Percentiles rank a stretch among this genome's conserved stretches.
Evolutionary conservation across 1,140 invertebrate species (phyloP).

Genomic region (Uloborus diversus): DNA sequence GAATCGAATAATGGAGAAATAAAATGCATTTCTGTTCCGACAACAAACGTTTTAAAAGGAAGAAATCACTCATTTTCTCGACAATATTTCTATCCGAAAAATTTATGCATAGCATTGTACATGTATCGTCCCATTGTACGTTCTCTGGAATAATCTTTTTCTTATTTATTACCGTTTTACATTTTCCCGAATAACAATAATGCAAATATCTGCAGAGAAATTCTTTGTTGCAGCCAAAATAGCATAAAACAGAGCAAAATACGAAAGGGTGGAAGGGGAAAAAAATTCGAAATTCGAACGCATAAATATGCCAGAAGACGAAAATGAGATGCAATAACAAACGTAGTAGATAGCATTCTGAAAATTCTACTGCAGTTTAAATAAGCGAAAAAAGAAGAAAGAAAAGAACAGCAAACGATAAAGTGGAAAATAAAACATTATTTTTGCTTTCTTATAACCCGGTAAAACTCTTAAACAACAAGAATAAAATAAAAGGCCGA

Average conservation of each 20-base stretch:
- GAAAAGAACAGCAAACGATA: slow-evolving; percentile 23
- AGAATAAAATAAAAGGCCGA: background rate
- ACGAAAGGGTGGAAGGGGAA: background rate
- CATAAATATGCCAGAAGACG: slow-evolving; percentile 35
- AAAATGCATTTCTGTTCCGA: no score
- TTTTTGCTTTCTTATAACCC: slow-evolving; percentile 45
- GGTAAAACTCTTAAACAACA: slow-evolving; percentile 40
- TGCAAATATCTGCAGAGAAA: slow-evolving; percentile 30
- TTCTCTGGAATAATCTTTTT: slow-evolving; percentile 26
- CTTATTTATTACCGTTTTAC: slow-evolving; percentile 17
- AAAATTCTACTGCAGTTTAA: slow-evolving; percentile 47
- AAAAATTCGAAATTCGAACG: slow-evolving; percentile 2
- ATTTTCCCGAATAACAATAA: slow-evolving; percentile 33
- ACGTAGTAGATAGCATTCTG: slow-evolving; percentile 32
- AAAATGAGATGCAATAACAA: slow-evolving; percentile 53
- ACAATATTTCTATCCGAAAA: no score
- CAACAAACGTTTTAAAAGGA: no score
- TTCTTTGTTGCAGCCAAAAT: slow-evolving; percentile 17
- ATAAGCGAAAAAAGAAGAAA: background rate
- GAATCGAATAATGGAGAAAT: no score
- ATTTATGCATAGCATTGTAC: no score
- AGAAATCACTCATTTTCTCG: no score
- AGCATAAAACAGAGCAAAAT: slow-evolving; percentile 5
- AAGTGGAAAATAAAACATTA: slow-evolving; percentile 52
- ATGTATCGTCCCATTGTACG: slow-evolving; percentile 2